Conservation (phyloP, 2,888 invertebrate genomes). For the Pandemis corylana region DNA sequence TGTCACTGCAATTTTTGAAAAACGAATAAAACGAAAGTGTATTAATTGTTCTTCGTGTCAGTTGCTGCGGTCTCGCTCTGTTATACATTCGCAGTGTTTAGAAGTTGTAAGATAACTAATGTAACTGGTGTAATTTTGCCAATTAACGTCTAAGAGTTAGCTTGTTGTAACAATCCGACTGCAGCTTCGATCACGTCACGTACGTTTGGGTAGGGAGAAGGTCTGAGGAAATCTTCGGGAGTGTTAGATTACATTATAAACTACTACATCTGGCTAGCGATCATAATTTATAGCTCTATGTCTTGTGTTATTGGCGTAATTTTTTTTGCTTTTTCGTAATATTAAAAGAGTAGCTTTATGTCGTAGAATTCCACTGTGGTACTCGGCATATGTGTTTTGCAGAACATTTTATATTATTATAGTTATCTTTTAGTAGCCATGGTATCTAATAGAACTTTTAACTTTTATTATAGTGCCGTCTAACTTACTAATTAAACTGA, state of each 20-base stretch:
- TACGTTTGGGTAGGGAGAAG: conserved; percentile 24
- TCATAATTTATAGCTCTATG: conserved; percentile 23
- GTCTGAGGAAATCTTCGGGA: conserved; percentile 16
- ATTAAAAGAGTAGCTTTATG: not conserved
- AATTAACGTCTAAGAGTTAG: conserved; percentile 59
- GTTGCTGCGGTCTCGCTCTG: conserved; percentile 53
- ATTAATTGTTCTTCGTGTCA: conserved; percentile 45
- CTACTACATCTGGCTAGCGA: conserved; percentile 21
- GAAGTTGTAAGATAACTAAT: conserved; percentile 48
- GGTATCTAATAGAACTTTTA: not conserved
- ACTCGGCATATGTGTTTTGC: not conserved
- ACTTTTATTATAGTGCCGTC: conserved; percentile 9
- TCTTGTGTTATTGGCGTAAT: conserved; percentile 17
- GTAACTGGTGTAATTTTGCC: conserved; percentile 57
- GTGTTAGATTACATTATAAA: conserved; percentile 16
- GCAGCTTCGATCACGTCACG: conserved; percentile 61
- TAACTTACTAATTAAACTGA: conserved; percentile 26
- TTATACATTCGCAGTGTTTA: conserved; percentile 44
- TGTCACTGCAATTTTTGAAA: conserved; percentile 4
- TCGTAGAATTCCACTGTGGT: not conserved
- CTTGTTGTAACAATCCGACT: conserved; percentile 58
- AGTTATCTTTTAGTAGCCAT: not conserved
- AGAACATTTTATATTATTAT: not conserved
- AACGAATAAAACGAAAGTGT: conserved; percentile 9
- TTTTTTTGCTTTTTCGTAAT: not conserved